These are phyloP conservation scores for Dascyllus trimaculatus DNA, from an alignment of 2,113 vertebrate genomes.

Conservation along the genomic window DNA sequence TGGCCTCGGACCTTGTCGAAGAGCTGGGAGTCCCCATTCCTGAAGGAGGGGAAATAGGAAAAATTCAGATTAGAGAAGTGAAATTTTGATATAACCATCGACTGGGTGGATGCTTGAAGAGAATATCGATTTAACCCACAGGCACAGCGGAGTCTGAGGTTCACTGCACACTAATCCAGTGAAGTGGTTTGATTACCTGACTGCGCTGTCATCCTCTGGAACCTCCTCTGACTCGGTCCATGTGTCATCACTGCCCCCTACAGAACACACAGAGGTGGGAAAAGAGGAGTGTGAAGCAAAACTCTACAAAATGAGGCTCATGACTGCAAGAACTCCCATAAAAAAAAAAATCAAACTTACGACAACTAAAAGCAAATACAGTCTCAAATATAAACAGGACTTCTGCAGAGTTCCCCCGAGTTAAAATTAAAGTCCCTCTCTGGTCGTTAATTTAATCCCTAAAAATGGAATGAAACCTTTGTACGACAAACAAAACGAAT, in stretches of 20 bases:
- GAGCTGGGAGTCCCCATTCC: constrained; percentile 95
- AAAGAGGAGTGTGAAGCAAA: background rate
- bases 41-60: constrained; percentile 56
- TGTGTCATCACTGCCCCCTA: constrained; percentile 93
- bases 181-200: constrained; percentile 85
- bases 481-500: too few species aligned
- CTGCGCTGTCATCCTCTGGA: constrained; percentile 90
- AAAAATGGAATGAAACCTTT: too few species aligned
- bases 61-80: too few species aligned
- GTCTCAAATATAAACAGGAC: background rate
- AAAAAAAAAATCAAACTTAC: too few species aligned
- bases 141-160: background rate
- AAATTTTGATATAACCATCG: rapidly evolving
- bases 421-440: too few species aligned
- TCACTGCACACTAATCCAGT: background rate
- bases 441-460: too few species aligned
- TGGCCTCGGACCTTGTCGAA: constrained; percentile 98
- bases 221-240: constrained; percentile 92
- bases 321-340: too few species aligned
- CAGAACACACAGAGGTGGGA: background rate
- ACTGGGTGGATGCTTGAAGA: too few species aligned
- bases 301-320: too few species aligned
- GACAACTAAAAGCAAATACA: too few species aligned
- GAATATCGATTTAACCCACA: background rate
- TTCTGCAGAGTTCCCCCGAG: background rate